Conservation (phyloP, 2,888 invertebrate genomes). For the Ariolimax columbianus region DNA sequence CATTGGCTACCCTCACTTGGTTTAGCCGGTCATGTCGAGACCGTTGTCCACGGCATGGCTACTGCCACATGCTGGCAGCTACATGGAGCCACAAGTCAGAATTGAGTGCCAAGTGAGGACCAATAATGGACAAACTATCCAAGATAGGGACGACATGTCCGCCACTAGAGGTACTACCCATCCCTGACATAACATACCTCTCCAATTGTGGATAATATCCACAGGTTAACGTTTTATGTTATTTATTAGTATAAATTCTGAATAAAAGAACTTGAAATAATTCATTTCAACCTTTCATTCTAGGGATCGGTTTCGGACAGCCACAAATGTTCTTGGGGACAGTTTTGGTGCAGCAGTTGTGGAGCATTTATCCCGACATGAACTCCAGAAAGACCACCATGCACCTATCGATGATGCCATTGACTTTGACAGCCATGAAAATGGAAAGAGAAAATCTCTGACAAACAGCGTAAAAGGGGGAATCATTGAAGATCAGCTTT, state of each 20-base stretch:
- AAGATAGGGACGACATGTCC: too few relatives aligned
- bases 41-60: too few relatives aligned
- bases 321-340: conserved; percentile 82
- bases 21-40: too few relatives aligned
- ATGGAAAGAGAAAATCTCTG: conserved; percentile 51
- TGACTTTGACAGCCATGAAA: conserved; percentile 49
- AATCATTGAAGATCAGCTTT: conserved; percentile 43
- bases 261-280: not conserved
- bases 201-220: too few relatives aligned
- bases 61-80: too few relatives aligned
- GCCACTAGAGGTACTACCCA: too few relatives aligned
- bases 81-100: too few relatives aligned
- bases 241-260: not conserved
- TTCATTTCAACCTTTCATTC: conserved; percentile 42
- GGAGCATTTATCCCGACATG: conserved; percentile 80
- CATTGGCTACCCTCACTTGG: too few relatives aligned
- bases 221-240: too few relatives aligned
- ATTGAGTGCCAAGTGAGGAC: too few relatives aligned
- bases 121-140: too few relatives aligned
- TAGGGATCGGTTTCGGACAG: conserved; percentile 82
- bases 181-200: too few relatives aligned
- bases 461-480: conserved; percentile 45
- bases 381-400: conserved; percentile 74
- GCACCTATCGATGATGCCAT: conserved; percentile 54
- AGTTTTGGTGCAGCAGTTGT: conserved; percentile 82